phyloP scores from a whole-genome alignment of 2,797 vertebrate species.

The Chelmon rostratus region DNA sequence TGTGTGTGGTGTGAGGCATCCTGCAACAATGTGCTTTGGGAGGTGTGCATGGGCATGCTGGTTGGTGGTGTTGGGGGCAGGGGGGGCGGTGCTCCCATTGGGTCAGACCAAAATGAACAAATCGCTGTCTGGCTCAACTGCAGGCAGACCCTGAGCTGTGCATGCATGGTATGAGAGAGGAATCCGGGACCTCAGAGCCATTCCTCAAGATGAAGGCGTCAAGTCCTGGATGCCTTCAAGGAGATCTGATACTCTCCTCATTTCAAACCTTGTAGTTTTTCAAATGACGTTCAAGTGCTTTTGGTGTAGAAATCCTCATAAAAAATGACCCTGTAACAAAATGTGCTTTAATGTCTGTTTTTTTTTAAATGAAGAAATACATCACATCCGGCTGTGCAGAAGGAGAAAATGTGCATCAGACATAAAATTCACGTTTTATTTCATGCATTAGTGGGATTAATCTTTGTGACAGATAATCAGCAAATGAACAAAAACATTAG shows the following conservation, averaged over 20 bases:
- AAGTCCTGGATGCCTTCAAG: constrained; percentile 47
- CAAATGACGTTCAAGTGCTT: background rate
- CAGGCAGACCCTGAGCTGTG: constrained; percentile 32
- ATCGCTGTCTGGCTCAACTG: background rate
- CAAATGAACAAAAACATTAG: constrained; percentile 18
- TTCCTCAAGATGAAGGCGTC: constrained; percentile 61
- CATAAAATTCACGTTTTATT: background rate
- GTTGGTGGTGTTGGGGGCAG: too few relatives aligned
- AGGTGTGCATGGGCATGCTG: too few relatives aligned
- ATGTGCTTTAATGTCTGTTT: background rate
- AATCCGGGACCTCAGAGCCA: constrained; percentile 66
- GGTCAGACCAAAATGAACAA: too few relatives aligned
- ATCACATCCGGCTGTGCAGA: background rate
- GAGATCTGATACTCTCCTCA: constrained; percentile 17
- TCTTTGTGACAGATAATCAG: constrained; percentile 10
- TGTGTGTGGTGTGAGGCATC: too few relatives aligned
- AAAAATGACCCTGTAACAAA: background rate
- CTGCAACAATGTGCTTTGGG: too few relatives aligned
- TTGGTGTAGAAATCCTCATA: background rate
- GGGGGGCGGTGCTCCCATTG: too few relatives aligned
- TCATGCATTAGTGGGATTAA: constrained; percentile 7
- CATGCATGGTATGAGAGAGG: constrained; percentile 45
- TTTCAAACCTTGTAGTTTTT: constrained; percentile 7
- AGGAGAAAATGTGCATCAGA: constrained; percentile 1
- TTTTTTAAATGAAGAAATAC: background rate